These are phyloP conservation scores for Notothenia rossii DNA, from an alignment of 2,113 vertebrate species.

Conservation along the genomic window DNA sequence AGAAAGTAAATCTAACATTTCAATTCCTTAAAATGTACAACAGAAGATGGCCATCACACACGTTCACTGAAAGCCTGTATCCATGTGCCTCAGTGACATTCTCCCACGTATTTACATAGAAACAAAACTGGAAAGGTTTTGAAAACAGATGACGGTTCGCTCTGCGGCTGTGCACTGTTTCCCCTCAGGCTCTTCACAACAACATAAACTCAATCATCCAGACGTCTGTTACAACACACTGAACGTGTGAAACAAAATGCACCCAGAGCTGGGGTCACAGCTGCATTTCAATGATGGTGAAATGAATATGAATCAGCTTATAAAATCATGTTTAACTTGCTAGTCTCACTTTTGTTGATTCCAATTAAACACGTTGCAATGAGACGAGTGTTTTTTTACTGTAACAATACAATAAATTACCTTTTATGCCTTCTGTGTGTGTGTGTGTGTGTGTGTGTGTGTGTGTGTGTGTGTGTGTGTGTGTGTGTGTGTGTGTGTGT, in stretches of 20 bases:
- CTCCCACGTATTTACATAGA: slow-evolving; percentile 9
- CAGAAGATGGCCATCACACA: background rate
- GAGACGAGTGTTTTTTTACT: background rate
- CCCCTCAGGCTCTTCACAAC: background rate
- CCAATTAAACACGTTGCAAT: background rate
- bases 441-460: no score
- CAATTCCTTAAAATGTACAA: background rate
- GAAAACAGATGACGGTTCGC: slow-evolving; percentile 7
- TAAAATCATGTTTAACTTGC: background rate
- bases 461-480: no score
- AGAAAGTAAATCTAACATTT: background rate
- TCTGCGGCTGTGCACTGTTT: slow-evolving; percentile 3
- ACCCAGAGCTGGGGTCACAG: accelerated
- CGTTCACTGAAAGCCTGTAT: background rate
- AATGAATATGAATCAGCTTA: background rate
- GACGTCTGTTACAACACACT: background rate
- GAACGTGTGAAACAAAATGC: background rate
- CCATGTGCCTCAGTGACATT: background rate
- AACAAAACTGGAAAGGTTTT: slow-evolving; percentile 28
- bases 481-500: no score
- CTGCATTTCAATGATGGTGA: background rate
- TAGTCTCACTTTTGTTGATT: background rate
- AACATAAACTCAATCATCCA: background rate
- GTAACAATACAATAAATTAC: background rate
- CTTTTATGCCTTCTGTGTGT: background rate